phyloP scores from a whole-genome alignment of 2,797 vertebrate genomes.

The Ciconia nigra region DNA sequence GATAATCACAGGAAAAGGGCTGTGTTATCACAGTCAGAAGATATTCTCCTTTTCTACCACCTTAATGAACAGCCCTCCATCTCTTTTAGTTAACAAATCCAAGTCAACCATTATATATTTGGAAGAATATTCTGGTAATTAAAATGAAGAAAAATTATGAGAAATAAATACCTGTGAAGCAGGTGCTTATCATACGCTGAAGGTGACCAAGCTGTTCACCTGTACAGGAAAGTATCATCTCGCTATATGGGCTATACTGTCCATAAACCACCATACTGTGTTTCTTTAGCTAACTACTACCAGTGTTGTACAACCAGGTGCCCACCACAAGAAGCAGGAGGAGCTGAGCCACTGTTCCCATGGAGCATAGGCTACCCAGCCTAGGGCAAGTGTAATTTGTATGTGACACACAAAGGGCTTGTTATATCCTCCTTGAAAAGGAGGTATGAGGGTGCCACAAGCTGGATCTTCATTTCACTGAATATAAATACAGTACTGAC shows the following conservation, averaged over 20 bases:
- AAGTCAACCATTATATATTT: background rate
- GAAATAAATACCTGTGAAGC: background rate
- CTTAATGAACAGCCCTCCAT: background rate
- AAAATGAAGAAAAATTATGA: background rate
- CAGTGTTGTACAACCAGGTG: rapidly evolving
- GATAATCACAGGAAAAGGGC: background rate
- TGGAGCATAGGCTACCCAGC: background rate
- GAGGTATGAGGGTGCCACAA: background rate
- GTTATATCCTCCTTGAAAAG: background rate
- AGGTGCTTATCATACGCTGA: background rate
- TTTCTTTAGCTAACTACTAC: background rate
- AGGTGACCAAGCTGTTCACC: background rate
- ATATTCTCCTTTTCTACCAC: background rate
- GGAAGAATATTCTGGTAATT: background rate
- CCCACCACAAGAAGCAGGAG: background rate
- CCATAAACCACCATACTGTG: background rate
- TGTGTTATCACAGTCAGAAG: background rate
- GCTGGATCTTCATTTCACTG: background rate
- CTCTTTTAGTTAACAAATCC: background rate
- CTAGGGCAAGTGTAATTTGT: background rate
- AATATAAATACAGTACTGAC: background rate
- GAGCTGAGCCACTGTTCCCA: background rate
- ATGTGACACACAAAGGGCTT: background rate
- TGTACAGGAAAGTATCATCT: background rate
- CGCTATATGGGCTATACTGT: background rate